Conservation (phyloP, 2,888 invertebrate genomes). For the Thelaira solivaga region DNA sequence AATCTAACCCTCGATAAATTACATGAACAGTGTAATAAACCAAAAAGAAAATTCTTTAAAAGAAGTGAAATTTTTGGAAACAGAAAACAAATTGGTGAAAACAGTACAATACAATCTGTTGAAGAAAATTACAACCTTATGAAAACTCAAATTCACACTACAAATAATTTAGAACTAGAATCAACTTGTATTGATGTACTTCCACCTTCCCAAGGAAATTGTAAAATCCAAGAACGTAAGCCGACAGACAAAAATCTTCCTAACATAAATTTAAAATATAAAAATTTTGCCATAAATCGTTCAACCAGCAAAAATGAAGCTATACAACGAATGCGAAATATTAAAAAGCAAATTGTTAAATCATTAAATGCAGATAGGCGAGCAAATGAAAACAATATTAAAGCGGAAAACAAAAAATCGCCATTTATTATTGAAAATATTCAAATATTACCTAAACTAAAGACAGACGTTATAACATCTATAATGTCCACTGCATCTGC, state of each 20-base stretch:
- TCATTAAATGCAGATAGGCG: slow-evolving; percentile 24
- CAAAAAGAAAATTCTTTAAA: too few species aligned
- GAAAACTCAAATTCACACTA: background rate
- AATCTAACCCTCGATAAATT: too few species aligned
- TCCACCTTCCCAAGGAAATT: background rate
- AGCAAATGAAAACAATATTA: background rate
- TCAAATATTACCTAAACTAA: slow-evolving; percentile 25
- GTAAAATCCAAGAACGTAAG: background rate
- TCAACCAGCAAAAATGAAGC: slow-evolving; percentile 61
- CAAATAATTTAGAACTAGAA: background rate
- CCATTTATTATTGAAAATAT: slow-evolving; percentile 45
- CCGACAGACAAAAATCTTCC: background rate
- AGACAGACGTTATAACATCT: too few species aligned
- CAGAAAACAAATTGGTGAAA: background rate
- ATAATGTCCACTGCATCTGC: too few species aligned
- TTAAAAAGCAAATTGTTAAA: slow-evolving; percentile 66
- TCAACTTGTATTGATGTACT: slow-evolving; percentile 25
- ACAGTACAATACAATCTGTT: background rate
- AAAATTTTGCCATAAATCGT: slow-evolving; percentile 64
- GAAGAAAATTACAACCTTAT: background rate
- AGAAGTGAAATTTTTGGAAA: too few species aligned
- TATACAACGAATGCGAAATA: slow-evolving; percentile 55
- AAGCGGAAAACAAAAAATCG: background rate
- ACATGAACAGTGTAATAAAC: too few species aligned
- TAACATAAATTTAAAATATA: slow-evolving; percentile 59